These are phyloP conservation scores for Rhyzopertha dominica DNA, from an alignment of 1,140 invertebrate genomes.

Conservation along the genomic window DNA sequence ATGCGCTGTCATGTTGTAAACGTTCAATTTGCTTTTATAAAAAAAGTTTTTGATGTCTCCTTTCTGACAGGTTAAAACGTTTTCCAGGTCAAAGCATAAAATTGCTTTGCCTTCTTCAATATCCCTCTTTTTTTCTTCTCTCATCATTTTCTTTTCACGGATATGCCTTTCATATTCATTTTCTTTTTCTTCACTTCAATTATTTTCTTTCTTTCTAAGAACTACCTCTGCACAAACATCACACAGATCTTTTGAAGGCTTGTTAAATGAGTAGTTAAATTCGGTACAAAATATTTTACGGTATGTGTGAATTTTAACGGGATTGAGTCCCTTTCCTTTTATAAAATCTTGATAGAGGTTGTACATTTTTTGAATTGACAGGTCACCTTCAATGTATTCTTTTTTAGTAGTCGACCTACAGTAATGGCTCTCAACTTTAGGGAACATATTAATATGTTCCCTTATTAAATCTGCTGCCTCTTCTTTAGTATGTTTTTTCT, in stretches of 20 bases:
- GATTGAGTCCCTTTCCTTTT: no score
- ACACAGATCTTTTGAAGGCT: conserved; percentile 23
- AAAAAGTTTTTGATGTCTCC: conserved; percentile 23
- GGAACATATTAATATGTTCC: conserved; percentile 19
- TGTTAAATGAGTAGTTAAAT: conserved; percentile 20
- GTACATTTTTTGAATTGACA: no score
- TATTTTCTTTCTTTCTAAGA: conserved; percentile 5
- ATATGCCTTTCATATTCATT: conserved; percentile 6
- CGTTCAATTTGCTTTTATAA: conserved; percentile 29
- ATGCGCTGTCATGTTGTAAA: conserved; percentile 31
- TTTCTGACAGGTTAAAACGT: conserved; percentile 27
- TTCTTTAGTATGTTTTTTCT: conserved; percentile 11
- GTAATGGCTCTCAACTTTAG: no score
- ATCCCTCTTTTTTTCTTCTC: conserved; percentile 17
- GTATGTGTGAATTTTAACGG: no score
- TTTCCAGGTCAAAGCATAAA: conserved; percentile 29
- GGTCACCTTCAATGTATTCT: no score
- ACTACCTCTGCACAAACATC: conserved; percentile 21
- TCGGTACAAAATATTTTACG: conserved; percentile 8
- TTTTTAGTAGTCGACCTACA: no score
- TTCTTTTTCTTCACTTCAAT: no score
- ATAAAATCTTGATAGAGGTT: no score
- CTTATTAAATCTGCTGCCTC: conserved; percentile 14
- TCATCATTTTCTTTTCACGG: conserved; percentile 9
- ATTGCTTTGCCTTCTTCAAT: conserved; percentile 14